Base-by-base conservation (phyloP, 2,888 invertebrate species). In the Meteorus colon region DNA sequence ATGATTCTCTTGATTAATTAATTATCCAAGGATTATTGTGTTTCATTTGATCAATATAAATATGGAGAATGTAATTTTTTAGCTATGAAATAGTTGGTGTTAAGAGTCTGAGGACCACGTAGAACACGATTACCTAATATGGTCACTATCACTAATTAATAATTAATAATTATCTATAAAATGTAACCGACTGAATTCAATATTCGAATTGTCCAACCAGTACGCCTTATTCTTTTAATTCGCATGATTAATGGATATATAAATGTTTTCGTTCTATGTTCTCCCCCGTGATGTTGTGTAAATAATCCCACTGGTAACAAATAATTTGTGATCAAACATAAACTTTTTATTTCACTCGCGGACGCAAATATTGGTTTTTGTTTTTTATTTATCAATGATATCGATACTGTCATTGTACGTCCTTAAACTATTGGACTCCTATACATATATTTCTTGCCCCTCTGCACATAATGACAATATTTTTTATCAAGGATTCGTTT, bases 341-440 rank as follows among this genome's bases (percentile, higher is more conserved):
- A 85, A 84, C 68, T 79, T 79, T 79, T 79, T 75, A 78, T 79
- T 76, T 80, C 81, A 75, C 81, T 82, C 79, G 80, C 86, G 86
- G 86, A 88, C 84, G 86, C 82, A 85, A 87, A 84, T 31, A 29
- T 63, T 29, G 16, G 8, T 10, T 62, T 29, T 51, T 19, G 2
- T 55, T 55, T 84, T 81, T 78, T 82, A 77, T 79, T 83, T 82
- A 78, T 87, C 84, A 88, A 88, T 86, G 87, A 86, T 86, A 82
- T 88, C 85, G 86, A 86, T 87, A 88, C 87, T 88, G 88, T 88
- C 86, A 87, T 87, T 85, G 81, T 82, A 83, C 85, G 75, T 78
- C 48, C 66, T 78, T 41, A 75, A 75, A 79, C 78, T 81, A 79
- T 69, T 81, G 81, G 80, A 82, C 78, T 78, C 80, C 76, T 82